Conservation (phyloP, 2,888 invertebrate species). For the Chrysolina haemoptera region DNA sequence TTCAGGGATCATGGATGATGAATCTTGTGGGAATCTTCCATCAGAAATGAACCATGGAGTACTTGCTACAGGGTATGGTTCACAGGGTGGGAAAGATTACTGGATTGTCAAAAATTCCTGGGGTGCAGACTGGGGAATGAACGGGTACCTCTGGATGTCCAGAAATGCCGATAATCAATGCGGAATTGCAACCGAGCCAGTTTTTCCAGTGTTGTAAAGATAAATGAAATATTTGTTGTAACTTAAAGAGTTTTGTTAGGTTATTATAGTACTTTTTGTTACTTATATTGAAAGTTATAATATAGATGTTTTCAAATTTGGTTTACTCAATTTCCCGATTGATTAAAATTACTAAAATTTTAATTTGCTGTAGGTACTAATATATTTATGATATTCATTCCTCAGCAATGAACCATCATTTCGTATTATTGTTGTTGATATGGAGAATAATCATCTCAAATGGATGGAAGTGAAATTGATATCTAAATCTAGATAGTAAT, state of each 20-base stretch:
- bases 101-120: conserved; percentile 28
- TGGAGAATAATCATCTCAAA: too few relatives aligned
- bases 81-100: background rate
- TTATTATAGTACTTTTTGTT: background rate
- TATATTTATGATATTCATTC: too few relatives aligned
- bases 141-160: background rate
- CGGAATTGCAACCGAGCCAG: background rate
- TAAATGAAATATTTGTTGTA: background rate
- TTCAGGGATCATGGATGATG: background rate
- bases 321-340: too few relatives aligned
- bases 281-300: background rate
- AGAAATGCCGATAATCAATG: conserved; percentile 6
- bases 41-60: conserved; percentile 4
- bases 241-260: background rate
- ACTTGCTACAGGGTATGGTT: conserved; percentile 24
- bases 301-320: too few relatives aligned
- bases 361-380: too few relatives aligned
- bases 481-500: too few relatives aligned
- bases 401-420: too few relatives aligned
- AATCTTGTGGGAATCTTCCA: background rate
- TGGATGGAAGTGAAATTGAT: too few relatives aligned
- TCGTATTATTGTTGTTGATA: too few relatives aligned
- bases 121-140: conserved; percentile 15
- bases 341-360: too few relatives aligned
- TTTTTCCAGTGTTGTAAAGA: background rate